Evolutionary conservation across 1,140 invertebrate genomes (phyloP).

Genomic region (Drosophila suzukii): DNA sequence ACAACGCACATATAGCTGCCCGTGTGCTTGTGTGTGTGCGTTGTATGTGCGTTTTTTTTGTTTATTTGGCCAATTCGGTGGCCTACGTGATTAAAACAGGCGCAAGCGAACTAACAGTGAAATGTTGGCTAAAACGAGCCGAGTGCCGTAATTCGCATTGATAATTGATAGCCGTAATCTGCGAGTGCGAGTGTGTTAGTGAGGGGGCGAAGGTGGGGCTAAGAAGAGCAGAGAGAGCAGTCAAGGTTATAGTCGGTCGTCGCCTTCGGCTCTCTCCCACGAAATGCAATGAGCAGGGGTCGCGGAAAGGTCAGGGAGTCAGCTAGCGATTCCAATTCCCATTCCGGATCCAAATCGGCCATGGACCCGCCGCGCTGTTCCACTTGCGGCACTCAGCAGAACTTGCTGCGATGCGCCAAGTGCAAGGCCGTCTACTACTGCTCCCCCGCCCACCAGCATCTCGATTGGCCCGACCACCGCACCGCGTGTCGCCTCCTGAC

Average conservation of each 20-base stretch:
- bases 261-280: constrained; percentile 12
- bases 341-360: constrained; percentile 7
- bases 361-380: constrained; percentile 85
- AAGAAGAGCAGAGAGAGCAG: constrained; percentile 16
- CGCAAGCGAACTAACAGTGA: constrained; percentile 39
- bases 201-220: constrained; percentile 28
- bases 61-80: constrained; percentile 52
- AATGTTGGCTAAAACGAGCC: constrained; percentile 48
- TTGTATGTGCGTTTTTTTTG: constrained; percentile 52
- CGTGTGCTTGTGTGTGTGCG: constrained; percentile 32
- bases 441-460: constrained; percentile 90
- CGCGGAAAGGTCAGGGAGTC: constrained; percentile 66
- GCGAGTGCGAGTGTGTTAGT: constrained; percentile 13
- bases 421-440: constrained; percentile 91
- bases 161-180: constrained; percentile 52
- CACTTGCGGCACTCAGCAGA: constrained; percentile 88
- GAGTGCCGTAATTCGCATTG: constrained; percentile 37
- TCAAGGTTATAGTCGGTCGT: constrained; percentile 62
- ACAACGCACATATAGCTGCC: constrained; percentile 41
- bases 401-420: constrained; percentile 89
- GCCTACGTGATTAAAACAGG: constrained; percentile 80
- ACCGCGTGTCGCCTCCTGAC: constrained; percentile 84
- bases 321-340: constrained; percentile 5
- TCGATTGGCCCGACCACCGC: constrained; percentile 91
- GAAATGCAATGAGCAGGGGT: constrained; percentile 66